Conservation (phyloP, 2,113 vertebrate species). For the Chionis minor region DNA sequence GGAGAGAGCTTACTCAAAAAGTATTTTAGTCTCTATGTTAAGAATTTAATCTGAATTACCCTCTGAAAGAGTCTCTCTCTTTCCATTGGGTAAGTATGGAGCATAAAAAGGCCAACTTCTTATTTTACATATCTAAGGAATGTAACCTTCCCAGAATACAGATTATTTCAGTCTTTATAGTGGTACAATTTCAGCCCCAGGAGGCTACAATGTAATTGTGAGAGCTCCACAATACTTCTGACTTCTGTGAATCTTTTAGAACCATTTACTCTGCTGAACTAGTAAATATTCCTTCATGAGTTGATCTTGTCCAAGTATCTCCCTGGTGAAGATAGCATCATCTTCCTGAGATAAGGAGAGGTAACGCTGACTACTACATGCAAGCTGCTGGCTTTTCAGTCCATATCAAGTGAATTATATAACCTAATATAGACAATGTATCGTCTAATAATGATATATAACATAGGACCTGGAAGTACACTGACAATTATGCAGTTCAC, state of each 20-base stretch:
- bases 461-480: background rate
- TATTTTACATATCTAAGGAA: background rate
- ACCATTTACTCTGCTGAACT: background rate
- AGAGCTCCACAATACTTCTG: background rate
- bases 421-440: background rate
- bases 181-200: background rate
- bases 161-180: background rate
- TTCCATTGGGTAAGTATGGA: background rate
- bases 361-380: background rate
- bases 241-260: background rate
- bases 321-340: background rate
- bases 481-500: background rate
- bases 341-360: background rate
- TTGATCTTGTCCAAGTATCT: background rate
- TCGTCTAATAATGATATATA: background rate
- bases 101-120: background rate
- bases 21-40: background rate
- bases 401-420: background rate
- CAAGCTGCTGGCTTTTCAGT: background rate
- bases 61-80: background rate
- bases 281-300: background rate
- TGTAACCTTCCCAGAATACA: background rate
- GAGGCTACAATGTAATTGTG: background rate
- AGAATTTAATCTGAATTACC: background rate
- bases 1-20: background rate